phyloP scores from a whole-genome alignment of 2,113 vertebrate species.

The Cathartes aura region DNA sequence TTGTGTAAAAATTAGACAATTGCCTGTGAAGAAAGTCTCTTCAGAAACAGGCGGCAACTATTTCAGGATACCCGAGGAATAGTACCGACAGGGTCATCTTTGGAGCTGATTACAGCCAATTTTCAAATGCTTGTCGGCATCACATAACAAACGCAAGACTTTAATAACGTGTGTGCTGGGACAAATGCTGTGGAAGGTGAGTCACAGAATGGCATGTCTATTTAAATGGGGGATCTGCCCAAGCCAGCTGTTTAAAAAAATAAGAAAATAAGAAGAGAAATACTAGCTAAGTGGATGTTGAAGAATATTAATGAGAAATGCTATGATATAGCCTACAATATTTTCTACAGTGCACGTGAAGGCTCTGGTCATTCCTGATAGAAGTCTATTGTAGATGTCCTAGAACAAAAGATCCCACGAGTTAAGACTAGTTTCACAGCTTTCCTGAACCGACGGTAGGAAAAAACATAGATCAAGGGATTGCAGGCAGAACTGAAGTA shows the following conservation, averaged over 20 bases:
- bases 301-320: background rate
- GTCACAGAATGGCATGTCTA: background rate
- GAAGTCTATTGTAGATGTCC: constrained; percentile 31
- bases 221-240: background rate
- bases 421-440: constrained; percentile 57
- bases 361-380: constrained; percentile 31
- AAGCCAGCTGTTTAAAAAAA: background rate
- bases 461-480: constrained; percentile 70
- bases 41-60: background rate
- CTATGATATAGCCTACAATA: background rate
- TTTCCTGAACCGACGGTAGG: constrained; percentile 64
- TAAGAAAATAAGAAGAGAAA: background rate
- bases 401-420: background rate
- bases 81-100: background rate
- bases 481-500: constrained; percentile 72
- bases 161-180: background rate
- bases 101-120: background rate
- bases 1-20: background rate
- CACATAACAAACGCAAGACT: background rate
- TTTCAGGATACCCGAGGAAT: background rate
- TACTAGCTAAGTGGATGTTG: background rate
- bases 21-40: background rate
- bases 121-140: background rate
- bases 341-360: background rate
- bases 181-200: background rate